Evolutionary conservation across 2,113 vertebrate genomes (phyloP).

Genomic region (Microtus richardsoni): DNA sequence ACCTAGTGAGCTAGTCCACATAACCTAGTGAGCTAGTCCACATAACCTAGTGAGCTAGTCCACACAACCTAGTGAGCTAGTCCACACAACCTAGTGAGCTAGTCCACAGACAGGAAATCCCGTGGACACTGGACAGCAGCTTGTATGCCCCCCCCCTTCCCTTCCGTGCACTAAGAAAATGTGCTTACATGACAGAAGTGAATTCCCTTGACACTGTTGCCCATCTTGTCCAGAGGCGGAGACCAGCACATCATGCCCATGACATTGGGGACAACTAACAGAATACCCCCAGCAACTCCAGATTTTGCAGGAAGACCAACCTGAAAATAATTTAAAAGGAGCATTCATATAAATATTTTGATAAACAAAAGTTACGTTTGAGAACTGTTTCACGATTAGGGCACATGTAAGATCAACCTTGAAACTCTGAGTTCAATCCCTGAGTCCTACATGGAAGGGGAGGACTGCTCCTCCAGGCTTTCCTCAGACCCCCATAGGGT

Average conservation of each 20-base stretch:
- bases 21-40: no score
- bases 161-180: slow-evolving; percentile 45
- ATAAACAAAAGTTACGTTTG: background rate
- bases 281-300: slow-evolving; percentile 96
- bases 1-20: background rate
- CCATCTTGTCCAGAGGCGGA: slow-evolving; percentile 97
- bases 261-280: slow-evolving; percentile 98
- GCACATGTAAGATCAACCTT: background rate
- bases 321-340: slow-evolving; percentile 83
- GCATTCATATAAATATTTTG: slow-evolving; percentile 51
- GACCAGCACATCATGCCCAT: slow-evolving; percentile 99
- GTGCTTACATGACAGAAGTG: slow-evolving; percentile 97
- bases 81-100: background rate
- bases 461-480: no score
- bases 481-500: background rate
- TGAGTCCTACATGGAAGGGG: no score
- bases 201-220: slow-evolving; percentile 98
- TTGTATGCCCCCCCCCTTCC: background rate
- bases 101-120: background rate
- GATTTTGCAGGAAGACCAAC: slow-evolving; percentile 98
- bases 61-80: no score
- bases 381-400: background rate
- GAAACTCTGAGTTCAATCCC: background rate
- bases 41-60: background rate
- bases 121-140: background rate